Base-by-base conservation (phyloP, 2,113 vertebrate genomes). In the Pogonocichla stellata region DNA sequence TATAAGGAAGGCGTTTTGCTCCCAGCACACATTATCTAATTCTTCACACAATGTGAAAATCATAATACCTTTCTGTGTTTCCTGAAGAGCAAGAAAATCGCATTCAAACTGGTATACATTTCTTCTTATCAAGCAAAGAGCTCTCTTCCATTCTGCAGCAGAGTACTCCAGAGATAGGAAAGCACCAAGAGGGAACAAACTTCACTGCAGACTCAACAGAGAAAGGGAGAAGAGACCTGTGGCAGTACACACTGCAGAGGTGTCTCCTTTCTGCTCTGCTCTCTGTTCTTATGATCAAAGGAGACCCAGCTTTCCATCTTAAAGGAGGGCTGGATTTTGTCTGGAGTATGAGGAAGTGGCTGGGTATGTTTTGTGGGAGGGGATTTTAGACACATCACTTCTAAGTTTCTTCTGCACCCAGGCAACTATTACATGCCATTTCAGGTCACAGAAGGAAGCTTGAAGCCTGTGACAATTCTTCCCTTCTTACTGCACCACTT, bases 31-130 rank as follows among this genome's bases (percentile, higher is more conserved):
- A 0, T 42, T 62, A 74, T 60, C 72, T 36, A 47, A 83, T 80
- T 86, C 72, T 40, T 92, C 80, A 50, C 3, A 1, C 80, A 73
- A 20, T 28, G 51, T 74, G 80, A 84, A 97, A 94, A 75, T 78
- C 75, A 88, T 88, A 96, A 93, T 97, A 97, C 96, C 96, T 97
- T 94, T 94, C 61, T 96, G 92, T 93, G 86, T 72, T 96, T 96
- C 93, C 86, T 95, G 95, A 96, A 97, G 93, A 95, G 92, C 90
- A 96, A 91, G 88, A 95, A 95, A 94, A 97, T 94, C 2, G 82
- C 93, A 95, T 92, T 96, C 96, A 97, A 81, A 64, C 57, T 74
- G 43, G 83, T 3, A 90, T 92, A 93, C 90, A 97, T 95, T 70
- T 95, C 93, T 92, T 92, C 95, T 88, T 56, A 34, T 65, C 75